Evolutionary conservation across 2,797 vertebrate species (phyloP).

Genomic region (Hephaestus fuliginosus): DNA sequence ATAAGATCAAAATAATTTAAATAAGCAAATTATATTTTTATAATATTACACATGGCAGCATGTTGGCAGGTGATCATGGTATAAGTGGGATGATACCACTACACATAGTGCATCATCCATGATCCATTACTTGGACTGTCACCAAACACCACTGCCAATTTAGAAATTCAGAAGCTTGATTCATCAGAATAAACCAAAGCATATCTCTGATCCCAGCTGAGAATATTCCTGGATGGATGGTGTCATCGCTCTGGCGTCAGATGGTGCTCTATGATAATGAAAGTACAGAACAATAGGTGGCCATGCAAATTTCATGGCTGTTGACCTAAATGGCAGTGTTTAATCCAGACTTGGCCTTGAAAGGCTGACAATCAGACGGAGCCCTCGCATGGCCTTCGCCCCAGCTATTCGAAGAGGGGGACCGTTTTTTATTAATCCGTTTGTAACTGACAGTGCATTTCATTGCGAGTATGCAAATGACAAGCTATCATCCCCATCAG

Average conservation of each 20-base stretch:
- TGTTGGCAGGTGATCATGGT: neutral
- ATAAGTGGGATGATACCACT: neutral
- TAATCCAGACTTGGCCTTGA: conserved; percentile 78
- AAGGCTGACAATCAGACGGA: conserved; percentile 65
- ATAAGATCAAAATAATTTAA: neutral
- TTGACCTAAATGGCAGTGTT: conserved; percentile 76
- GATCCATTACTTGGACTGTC: neutral
- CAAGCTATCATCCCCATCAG: conserved; percentile 9
- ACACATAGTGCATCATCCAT: neutral
- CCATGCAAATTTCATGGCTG: conserved; percentile 71
- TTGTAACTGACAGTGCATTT: conserved; percentile 24
- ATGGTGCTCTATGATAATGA: conserved; percentile 64
- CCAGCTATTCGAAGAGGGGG: conserved; percentile 12
- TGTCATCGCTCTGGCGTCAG: conserved; percentile 54
- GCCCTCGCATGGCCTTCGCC: conserved; percentile 32
- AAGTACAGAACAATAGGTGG: conserved; percentile 68
- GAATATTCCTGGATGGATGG: conserved; percentile 2
- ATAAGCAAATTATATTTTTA: neutral
- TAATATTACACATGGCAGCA: neutral
- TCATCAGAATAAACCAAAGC: conserved; percentile 11
- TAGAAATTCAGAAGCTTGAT: neutral
- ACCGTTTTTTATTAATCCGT: conserved; percentile 31
- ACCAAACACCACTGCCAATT: neutral
- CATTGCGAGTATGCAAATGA: conserved; percentile 3
- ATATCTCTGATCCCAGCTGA: neutral